Base-by-base conservation (phyloP, 2,797 vertebrate genomes). In the Hoplostethus atlanticus region DNA sequence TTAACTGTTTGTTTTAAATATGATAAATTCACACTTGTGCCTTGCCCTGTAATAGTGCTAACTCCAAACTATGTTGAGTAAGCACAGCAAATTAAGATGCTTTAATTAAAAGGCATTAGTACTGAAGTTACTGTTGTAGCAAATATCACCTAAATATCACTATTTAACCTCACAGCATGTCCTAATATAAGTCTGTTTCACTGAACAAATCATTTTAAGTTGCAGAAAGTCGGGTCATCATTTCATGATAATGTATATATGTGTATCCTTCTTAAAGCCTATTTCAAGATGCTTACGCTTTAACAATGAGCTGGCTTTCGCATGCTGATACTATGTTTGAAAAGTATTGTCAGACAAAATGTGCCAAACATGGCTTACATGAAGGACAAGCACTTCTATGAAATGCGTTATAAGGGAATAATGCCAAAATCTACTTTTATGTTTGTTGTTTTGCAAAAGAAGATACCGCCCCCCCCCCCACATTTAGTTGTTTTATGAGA, bases 311-410 rank as follows among this genome's bases (percentile, higher is more conserved):
- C 17, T 46, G 40, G 2, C 15, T 46, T 12, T 44, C 28, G 54
- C 16, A 31, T 38, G 17, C 38, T 8, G 8, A 40, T 10, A 16
- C 16, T 48, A 48, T 62, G 38, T 77, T 61, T 77, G 78, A 86
- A 74, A 56, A 47, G 30, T 42, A 17, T 53, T 54, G 47, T 71
- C 16, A 8, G 80, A 87, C 87, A 88, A 88, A 77, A 81, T 73
- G 58, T 81, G 83, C 76, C 47, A 86, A 42, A 77, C 64, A 2
- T 76, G 71, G 77, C 79, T 85, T 38, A 64, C 48, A 73, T 82
- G 69, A 84, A 83, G 80, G 73, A 60, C 61, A 57, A 56, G 10
- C 12, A 44, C 62, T 13, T 40, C 12, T 70, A 66, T 55, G 54
- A 80, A 58, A 51, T 51, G 48, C 47, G 42, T 62, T 28, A 1